phyloP scores from a whole-genome alignment of 2,888 invertebrate species.

The Sialis lutaria region DNA sequence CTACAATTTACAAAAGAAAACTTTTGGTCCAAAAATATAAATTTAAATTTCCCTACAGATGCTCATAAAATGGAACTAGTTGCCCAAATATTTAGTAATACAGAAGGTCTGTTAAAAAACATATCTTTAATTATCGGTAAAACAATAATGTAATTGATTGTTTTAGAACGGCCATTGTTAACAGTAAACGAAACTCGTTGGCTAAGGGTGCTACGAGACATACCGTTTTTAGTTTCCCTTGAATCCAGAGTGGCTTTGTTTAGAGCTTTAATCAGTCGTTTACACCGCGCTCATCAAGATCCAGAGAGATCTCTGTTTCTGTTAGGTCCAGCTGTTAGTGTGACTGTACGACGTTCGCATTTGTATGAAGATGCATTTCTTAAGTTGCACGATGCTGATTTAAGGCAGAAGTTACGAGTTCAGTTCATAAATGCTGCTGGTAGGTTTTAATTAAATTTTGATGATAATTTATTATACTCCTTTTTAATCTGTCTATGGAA shows the following conservation, averaged over 20 bases:
- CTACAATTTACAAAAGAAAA: constrained; percentile 5
- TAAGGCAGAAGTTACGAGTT: constrained; percentile 71
- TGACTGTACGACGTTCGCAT: constrained; percentile 72
- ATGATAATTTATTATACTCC: no score
- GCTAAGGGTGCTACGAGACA: constrained; percentile 72
- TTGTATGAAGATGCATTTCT: constrained; percentile 89
- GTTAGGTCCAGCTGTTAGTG: constrained; percentile 20
- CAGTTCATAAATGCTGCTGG: constrained; percentile 77
- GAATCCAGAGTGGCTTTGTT: constrained; percentile 74
- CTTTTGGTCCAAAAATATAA: constrained; percentile 5
- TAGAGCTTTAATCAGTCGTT: constrained; percentile 41
- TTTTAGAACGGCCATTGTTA: constrained; percentile 53
- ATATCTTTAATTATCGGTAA: background rate
- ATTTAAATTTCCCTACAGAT: constrained; percentile 5
- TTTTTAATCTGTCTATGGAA: no score
- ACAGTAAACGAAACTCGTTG: constrained; percentile 78
- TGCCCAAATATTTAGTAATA: constrained; percentile 1
- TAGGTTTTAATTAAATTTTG: no score
- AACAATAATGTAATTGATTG: background rate
- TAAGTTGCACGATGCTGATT: constrained; percentile 48
- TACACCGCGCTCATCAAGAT: constrained; percentile 20
- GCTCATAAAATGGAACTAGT: constrained; percentile 5
- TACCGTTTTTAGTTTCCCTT: constrained; percentile 90
- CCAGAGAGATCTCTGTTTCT: constrained; percentile 10
- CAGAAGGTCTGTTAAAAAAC: constrained; percentile 1